phyloP scores from a whole-genome alignment of 2,113 vertebrate species.

The Acanthochromis polyacanthus region DNA sequence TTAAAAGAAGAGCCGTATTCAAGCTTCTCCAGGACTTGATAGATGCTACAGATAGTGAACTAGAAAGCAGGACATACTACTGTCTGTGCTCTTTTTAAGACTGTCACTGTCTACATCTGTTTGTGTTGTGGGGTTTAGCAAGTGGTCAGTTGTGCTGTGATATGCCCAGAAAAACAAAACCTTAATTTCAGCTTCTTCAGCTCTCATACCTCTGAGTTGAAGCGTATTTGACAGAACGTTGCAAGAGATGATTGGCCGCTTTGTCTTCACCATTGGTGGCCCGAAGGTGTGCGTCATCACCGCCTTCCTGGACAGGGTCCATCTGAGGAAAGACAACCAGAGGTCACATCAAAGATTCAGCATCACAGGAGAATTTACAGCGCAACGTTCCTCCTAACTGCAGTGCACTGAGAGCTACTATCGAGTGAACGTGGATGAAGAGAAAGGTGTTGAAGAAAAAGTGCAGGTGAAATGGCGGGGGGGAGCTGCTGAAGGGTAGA shows the following conservation, averaged over 20 bases:
- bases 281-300: slow-evolving; percentile 90
- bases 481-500: slow-evolving; percentile 8
- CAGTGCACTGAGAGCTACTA: not conserved
- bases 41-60: not conserved
- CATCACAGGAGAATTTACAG: slow-evolving; percentile 24
- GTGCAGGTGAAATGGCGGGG: slow-evolving; percentile 53
- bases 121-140: slow-evolving; percentile 2
- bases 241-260: slow-evolving; percentile 90
- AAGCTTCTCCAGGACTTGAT: not conserved
- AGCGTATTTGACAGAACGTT: slow-evolving; percentile 94
- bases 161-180: not conserved
- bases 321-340: slow-evolving; percentile 85
- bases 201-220: slow-evolving; percentile 90
- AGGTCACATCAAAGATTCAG: slow-evolving; percentile 63
- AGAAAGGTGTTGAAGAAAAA: slow-evolving; percentile 30
- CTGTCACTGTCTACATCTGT: not conserved
- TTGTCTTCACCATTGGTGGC: slow-evolving; percentile 87
- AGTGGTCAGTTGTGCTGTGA: not conserved
- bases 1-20: no score
- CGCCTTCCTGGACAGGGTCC: slow-evolving; percentile 91
- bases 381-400: slow-evolving; percentile 4
- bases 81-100: not conserved
- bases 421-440: slow-evolving; percentile 23
- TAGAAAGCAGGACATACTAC: not conserved
- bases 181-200: not conserved